Evolutionary conservation across 2,888 invertebrate species (phyloP), one percentile per base, ranked within the genome.

Genomic region (Loripinus fragilis): DNA sequence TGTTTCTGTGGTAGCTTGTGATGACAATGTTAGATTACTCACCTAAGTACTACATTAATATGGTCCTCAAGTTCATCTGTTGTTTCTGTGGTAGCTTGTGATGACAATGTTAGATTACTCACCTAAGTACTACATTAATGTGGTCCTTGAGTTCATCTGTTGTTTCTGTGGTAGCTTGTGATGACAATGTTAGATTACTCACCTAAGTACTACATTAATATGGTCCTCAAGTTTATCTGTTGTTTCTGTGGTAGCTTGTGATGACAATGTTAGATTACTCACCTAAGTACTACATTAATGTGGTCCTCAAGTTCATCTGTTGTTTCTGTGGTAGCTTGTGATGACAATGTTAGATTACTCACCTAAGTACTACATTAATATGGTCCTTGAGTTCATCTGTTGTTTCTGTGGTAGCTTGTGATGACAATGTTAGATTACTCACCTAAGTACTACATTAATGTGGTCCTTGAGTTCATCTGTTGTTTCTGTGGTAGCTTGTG

Each of bases 91-190:
- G 87, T 78, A 0, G 85, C 86, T n/a, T n/a, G n/a, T n/a, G n/a
- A n/a, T n/a, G n/a, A n/a, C n/a, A n/a, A n/a, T n/a, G n/a, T n/a
- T n/a, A n/a, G n/a, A n/a, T n/a, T n/a, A n/a, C 52, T 5, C 25
- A 97, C 97, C 97, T 95, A 83, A 98, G 96, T 41, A 97, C 97
- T 15, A 98, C 98, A 93, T 97, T 97, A 89, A 97, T 97, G 90
- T 97, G 97, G 92, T 97, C 97, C 90, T 92, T 92, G 23, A 85
- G 71, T 23, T 90, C 90, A 55, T 91, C 87, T 67, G 91, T 85
- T 8, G 80, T 78, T 15, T 89, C 90, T 23, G 88, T 87, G 20
- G 87, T 78, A 0, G 85, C 86, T n/a, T n/a, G n/a, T n/a, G n/a
- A n/a, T n/a, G n/a, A n/a, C n/a, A n/a, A n/a, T n/a, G n/a, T n/a